Base-by-base conservation (phyloP, 2,888 invertebrate genomes). In the Pollenia labialis region DNA sequence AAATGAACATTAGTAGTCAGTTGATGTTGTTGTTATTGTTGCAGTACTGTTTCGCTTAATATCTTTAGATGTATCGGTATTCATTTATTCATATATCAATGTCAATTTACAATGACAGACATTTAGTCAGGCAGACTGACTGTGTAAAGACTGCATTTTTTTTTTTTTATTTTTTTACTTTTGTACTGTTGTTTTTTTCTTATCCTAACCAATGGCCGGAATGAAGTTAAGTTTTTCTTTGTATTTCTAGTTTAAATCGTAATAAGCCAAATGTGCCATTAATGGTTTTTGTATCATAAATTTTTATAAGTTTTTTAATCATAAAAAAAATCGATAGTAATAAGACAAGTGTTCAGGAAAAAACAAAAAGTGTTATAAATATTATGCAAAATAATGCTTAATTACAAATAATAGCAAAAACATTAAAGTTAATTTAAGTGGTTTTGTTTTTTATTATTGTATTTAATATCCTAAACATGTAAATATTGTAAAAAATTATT, bases 81-180 rank as follows among this genome's bases (percentile, higher is more conserved):
- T 77, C 52, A 75, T 71, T 60, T 72, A 74, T 84, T 81, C 87
- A 81, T 84, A 84, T 68, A 84, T 87, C 87, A 87, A 84, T 87
- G 87, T 77, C 87, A 87, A 50, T 84, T 77, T 60, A 66, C 83
- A 86, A 60, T 76, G 80, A 80, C 79, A 80, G 79, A 80, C 72
- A 85, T 80, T 74, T 68, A 74, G 74, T 80, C 72, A 80, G 54
- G 40, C 54, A 52, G 75, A 40, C 52, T 23, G 32, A 58, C 68
- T 74, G 40, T 54, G 6, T 64, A 71, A 32, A 50, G 71, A 84
- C 48, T 42, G 32, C 9, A 66, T 11, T 16, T 42, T 23, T 23
- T 54, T 48, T 12, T 12, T 18, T 42, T 48, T 79, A 42, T 68
- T 23, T 32, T 32, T 32, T 32, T 32, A 32, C 32, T 32, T 32